A percentile compares a stretch with the other conserved stretches of the same genome.
phyloP scores from a whole-genome alignment of 1,140 invertebrate genomes.

The Mizuhopecten yessoensis region DNA sequence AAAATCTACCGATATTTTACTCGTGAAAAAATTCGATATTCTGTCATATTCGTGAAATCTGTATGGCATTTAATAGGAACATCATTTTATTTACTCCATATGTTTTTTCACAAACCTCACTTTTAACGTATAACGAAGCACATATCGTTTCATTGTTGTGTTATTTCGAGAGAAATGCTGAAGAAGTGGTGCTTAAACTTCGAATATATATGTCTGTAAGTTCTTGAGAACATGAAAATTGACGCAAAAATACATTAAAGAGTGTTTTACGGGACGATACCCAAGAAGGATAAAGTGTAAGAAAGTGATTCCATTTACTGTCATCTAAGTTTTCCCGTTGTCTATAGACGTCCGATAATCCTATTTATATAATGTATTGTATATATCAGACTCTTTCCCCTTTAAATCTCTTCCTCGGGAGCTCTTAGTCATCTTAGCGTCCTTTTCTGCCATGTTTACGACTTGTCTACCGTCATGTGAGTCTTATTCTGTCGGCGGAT shows the following conservation, averaged over 20 bases:
- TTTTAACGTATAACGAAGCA: too few species aligned
- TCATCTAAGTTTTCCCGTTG: background rate
- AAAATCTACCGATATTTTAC: too few species aligned
- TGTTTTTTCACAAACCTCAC: too few species aligned
- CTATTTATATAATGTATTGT: background rate
- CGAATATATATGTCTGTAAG: background rate
- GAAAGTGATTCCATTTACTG: background rate
- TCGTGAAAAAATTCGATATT: too few species aligned
- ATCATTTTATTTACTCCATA: too few species aligned
- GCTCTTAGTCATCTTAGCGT: background rate
- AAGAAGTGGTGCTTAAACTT: too few species aligned
- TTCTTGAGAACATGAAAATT: background rate
- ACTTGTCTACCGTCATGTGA: background rate
- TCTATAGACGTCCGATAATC: background rate
- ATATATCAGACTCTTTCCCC: background rate
- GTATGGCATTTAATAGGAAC: too few species aligned
- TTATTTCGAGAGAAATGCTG: too few species aligned
- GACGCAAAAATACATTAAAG: background rate
- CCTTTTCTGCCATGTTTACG: background rate
- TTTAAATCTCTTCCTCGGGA: background rate
- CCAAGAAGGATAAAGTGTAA: background rate
- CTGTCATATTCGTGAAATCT: too few species aligned
- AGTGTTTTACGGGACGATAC: background rate
- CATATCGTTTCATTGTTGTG: too few species aligned
- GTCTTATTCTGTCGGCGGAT: background rate